These are phyloP conservation scores for Chiridota heheva DNA, from an alignment of 35 echinoderm and acorn worm genomes.

Conservation along the genomic window DNA sequence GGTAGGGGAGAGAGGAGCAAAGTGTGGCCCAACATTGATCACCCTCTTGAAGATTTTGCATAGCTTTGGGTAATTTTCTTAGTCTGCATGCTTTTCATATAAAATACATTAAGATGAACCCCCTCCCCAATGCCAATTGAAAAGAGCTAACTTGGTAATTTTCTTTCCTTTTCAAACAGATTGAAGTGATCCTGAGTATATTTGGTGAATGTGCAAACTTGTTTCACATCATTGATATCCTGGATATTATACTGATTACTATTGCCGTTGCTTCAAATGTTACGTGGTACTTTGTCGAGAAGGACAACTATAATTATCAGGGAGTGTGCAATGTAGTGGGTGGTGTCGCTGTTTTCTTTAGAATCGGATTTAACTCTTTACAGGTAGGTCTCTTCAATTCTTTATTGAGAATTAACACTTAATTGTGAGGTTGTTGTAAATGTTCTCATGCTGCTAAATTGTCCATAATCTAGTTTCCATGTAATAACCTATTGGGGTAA, in stretches of 20 bases:
- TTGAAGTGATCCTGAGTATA: conserved; percentile 77
- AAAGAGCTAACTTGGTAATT: too few relatives aligned
- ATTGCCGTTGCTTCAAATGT: conserved; percentile 73
- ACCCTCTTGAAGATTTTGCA: too few relatives aligned
- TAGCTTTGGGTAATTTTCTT: not conserved
- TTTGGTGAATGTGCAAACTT: conserved; percentile 60
- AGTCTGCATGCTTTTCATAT: not conserved
- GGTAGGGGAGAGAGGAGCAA: too few relatives aligned
- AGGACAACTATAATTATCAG: conserved; percentile 8
- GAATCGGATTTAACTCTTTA: conserved; percentile 83
- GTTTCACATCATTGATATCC: conserved; percentile 71
- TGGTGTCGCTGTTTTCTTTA: conserved; percentile 73
- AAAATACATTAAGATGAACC: not conserved
- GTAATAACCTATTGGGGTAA: too few relatives aligned
- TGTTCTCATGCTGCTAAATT: not conserved
- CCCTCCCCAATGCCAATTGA: too few relatives aligned
- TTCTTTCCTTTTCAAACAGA: too few relatives aligned
- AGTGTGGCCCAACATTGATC: too few relatives aligned
- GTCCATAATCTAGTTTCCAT: not conserved
- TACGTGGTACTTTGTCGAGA: conserved; percentile 50
- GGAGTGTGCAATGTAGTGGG: conserved; percentile 63
- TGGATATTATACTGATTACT: conserved; percentile 70
- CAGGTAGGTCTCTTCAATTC: conserved; percentile 60
- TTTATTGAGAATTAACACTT: not conserved
- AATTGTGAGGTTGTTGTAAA: not conserved